A percentile compares a stretch with the other conserved stretches of the same genome.
Conservation (phyloP, 1,140 invertebrate species). For the Babylonia areolata region DNA sequence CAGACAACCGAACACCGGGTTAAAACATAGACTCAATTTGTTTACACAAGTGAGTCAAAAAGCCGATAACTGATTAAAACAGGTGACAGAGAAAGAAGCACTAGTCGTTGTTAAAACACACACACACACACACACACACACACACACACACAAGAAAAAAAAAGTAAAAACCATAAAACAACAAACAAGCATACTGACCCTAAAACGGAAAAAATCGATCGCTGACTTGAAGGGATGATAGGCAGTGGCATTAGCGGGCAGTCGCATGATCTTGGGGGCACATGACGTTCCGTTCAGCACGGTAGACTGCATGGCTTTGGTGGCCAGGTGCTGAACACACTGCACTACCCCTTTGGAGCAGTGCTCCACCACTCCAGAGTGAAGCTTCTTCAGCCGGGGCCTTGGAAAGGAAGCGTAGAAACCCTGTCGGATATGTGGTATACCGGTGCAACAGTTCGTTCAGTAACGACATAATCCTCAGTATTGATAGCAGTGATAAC, state of each 20-base stretch:
- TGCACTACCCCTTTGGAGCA: background rate
- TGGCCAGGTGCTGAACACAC: background rate
- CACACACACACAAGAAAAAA: no score
- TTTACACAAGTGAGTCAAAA: no score
- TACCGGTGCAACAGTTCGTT: no score
- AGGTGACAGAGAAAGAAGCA: no score
- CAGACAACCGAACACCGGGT: no score
- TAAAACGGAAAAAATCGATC: background rate
- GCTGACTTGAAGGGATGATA: background rate
- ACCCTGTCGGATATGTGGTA: slow-evolving; percentile 8
- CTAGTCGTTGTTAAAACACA: no score
- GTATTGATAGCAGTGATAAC: no score
- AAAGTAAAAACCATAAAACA: no score
- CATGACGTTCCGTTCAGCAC: background rate
- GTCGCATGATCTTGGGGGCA: background rate
- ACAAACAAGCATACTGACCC: background rate
- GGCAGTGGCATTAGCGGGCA: background rate
- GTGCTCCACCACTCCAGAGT: background rate
- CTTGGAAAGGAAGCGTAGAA: slow-evolving; percentile 1
- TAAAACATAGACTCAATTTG: no score
- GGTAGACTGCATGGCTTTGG: background rate
- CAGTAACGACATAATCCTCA: no score
- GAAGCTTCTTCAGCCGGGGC: background rate
- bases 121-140: no score
- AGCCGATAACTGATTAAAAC: no score